These are phyloP conservation scores for Canis aureus DNA, from an alignment of 2,113 vertebrate species.

Conservation along the genomic window DNA sequence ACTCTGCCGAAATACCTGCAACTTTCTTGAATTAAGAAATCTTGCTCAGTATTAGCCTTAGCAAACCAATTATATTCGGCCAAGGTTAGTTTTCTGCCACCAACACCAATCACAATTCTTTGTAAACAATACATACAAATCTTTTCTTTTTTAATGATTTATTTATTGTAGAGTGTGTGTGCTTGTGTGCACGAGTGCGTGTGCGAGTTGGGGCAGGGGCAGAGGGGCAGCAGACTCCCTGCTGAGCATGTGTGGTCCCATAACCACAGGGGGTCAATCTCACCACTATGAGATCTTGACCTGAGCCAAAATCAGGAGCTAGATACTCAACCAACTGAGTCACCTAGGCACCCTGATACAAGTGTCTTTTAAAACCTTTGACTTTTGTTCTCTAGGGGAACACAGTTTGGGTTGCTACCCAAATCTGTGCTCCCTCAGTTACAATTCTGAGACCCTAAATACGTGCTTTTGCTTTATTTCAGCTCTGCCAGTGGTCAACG, in stretches of 20 bases:
- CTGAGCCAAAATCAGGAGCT: neutral
- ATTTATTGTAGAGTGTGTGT: neutral
- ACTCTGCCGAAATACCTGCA: neutral
- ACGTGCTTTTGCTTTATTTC: neutral
- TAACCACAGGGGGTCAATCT: neutral
- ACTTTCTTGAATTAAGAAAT: neutral
- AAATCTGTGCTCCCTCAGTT: neutral
- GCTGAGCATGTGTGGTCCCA: neutral
- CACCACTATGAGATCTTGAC: neutral
- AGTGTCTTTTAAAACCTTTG: neutral
- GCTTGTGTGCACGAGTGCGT: too few relatives aligned
- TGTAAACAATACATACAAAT: neutral
- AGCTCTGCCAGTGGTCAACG: neutral
- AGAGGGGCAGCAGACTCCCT: neutral
- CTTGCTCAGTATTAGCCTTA: neutral
- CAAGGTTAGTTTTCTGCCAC: neutral
- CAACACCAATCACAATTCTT: neutral
- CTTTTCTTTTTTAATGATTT: neutral
- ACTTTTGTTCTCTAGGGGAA: neutral
- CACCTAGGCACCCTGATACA: neutral
- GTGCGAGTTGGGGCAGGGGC: neutral
- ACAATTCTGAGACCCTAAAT: neutral
- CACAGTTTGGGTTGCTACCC: neutral
- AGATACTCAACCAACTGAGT: neutral
- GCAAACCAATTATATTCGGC: neutral